A percentile compares a stretch with the other conserved stretches of the same genome.
Evolutionary conservation across 2,797 vertebrate species (phyloP).

Genomic region (Thripadectes ignobilis): DNA sequence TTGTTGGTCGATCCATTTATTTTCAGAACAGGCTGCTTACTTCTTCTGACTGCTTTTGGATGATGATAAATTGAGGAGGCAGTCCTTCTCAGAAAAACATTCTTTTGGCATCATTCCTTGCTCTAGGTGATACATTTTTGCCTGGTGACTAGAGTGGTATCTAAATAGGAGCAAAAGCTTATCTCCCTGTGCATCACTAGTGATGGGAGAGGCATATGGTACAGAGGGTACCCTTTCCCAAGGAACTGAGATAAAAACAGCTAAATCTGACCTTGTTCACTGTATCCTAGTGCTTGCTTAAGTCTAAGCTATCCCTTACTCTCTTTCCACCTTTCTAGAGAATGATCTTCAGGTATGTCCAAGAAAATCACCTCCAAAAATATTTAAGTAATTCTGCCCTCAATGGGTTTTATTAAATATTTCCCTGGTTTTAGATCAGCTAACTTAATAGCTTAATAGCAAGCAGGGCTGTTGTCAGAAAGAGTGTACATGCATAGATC

Average conservation of each 20-base stretch:
- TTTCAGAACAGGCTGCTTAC: not conserved
- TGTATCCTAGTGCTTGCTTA: not conserved
- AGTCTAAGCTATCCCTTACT: not conserved
- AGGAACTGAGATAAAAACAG: not conserved
- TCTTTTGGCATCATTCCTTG: not conserved
- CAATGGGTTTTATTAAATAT: not conserved
- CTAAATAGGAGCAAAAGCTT: not conserved
- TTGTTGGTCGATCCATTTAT: not conserved
- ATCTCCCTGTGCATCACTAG: not conserved
- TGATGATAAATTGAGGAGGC: not conserved
- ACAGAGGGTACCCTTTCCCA: not conserved
- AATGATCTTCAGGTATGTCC: not conserved
- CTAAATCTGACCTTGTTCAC: not conserved
- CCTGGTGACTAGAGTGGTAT: not conserved
- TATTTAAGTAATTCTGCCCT: not conserved
- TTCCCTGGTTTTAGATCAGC: not conserved
- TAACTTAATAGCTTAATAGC: not conserved
- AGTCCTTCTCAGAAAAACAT: not conserved
- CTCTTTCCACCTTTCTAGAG: not conserved
- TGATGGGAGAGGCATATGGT: not conserved
- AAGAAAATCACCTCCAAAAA: not conserved
- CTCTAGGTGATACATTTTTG: not conserved
- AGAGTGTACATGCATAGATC: fast-evolving
- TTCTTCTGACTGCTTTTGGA: not conserved
- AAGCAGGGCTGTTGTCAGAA: not conserved